Evolutionary conservation across 2,797 vertebrate species (phyloP).

Genomic region (Mareca strepera): DNA sequence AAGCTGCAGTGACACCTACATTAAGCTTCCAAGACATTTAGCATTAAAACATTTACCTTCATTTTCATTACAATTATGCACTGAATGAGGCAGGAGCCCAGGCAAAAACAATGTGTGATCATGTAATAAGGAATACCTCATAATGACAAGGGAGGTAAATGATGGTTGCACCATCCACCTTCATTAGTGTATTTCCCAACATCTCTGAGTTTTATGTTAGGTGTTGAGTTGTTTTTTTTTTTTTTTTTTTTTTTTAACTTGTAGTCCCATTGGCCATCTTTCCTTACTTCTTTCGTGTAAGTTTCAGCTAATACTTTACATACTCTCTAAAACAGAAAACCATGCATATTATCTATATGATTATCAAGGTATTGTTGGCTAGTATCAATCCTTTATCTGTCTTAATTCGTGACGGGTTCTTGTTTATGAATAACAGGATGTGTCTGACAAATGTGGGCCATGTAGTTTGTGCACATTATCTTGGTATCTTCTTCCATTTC

Average conservation of each 20-base stretch:
- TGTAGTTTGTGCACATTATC: neutral
- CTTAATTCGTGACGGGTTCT: neutral
- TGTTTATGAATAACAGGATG: neutral
- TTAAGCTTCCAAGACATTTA: neutral
- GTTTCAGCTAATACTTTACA: neutral
- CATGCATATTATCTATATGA: neutral
- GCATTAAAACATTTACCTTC: neutral
- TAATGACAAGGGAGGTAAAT: slow-evolving; percentile 21
- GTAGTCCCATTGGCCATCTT: neutral
- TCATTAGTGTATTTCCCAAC: slow-evolving; percentile 49
- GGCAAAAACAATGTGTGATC: slow-evolving; percentile 7
- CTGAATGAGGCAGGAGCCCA: slow-evolving; percentile 3
- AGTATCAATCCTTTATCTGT: neutral
- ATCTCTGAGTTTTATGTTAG: neutral
- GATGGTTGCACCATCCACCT: slow-evolving; percentile 24
- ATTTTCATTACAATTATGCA: slow-evolving; percentile 11
- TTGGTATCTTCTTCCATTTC: neutral
- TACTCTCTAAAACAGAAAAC: neutral
- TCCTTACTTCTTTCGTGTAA: neutral
- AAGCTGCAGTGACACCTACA: neutral
- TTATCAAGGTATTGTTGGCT: neutral
- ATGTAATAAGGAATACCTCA: neutral
- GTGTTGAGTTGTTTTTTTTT: neutral
- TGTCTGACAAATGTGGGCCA: neutral
- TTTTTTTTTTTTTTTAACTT: neutral